Percentiles rank a stretch among this genome's conserved stretches.
Evolutionary conservation across 2,797 vertebrate genomes (phyloP).

Genomic region (Muscicapa comitata): DNA sequence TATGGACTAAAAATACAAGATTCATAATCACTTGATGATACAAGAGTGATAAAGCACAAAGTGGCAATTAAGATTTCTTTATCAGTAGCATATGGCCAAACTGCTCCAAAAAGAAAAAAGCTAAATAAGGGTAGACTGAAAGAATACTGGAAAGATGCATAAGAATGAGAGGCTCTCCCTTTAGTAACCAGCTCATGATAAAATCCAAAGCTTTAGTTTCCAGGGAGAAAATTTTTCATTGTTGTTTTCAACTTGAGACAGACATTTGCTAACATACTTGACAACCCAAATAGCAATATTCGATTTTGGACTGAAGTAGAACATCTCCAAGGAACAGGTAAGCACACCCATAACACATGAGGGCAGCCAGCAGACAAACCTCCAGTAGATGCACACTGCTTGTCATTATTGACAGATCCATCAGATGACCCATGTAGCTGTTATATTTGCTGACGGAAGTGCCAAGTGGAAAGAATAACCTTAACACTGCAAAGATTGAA

Average conservation of each 20-base stretch:
- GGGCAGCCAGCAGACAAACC: background rate
- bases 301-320: background rate
- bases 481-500: background rate
- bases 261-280: background rate
- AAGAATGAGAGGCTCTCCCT: background rate
- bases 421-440: constrained; percentile 1
- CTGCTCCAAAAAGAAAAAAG: background rate
- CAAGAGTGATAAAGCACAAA: background rate
- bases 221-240: background rate
- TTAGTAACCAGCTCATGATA: background rate
- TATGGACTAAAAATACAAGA: background rate
- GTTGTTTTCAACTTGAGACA: background rate
- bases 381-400: background rate
- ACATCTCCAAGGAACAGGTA: background rate
- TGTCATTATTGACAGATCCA: background rate
- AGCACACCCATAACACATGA: background rate
- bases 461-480: constrained; percentile 3
- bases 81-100: background rate
- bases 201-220: background rate
- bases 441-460: background rate
- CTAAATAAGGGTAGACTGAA: background rate
- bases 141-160: background rate
- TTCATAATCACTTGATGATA: background rate
- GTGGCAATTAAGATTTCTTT: constrained; percentile 10
- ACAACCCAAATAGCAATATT: background rate